Evolutionary conservation across 1,140 invertebrate species (phyloP).

Genomic region (Battus philenor): DNA sequence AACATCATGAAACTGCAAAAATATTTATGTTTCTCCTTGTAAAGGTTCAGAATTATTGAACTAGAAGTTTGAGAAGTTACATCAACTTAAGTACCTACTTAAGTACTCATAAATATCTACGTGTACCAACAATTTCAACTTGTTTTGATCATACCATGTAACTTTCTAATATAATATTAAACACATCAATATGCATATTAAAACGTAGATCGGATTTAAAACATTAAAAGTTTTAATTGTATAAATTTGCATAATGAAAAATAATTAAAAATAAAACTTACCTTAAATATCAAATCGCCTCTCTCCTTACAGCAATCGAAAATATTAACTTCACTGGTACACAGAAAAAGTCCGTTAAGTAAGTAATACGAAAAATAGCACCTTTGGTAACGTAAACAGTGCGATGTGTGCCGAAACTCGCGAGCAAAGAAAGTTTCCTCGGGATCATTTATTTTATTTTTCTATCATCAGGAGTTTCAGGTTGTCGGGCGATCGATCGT

Average conservation of each 20-base stretch:
- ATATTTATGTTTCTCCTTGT: too few species aligned
- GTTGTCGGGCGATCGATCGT: slow-evolving; percentile 21
- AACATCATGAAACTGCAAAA: too few species aligned
- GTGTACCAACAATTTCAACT: slow-evolving; percentile 57
- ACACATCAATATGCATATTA: slow-evolving; percentile 20
- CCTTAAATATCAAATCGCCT: slow-evolving; percentile 54
- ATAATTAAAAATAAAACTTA: slow-evolving; percentile 33
- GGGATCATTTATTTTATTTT: slow-evolving; percentile 23
- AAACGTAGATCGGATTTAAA: slow-evolving; percentile 7
- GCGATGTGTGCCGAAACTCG: slow-evolving; percentile 26
- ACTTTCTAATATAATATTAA: slow-evolving; percentile 66
- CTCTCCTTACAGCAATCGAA: slow-evolving; percentile 44
- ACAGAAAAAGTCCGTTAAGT: slow-evolving; percentile 39
- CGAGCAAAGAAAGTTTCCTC: slow-evolving; percentile 28
- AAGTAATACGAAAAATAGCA: slow-evolving; percentile 40
- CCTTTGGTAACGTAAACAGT: slow-evolving; percentile 43
- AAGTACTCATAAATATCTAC: slow-evolving; percentile 44
- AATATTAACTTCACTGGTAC: slow-evolving; percentile 57
- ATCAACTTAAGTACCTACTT: slow-evolving; percentile 51
- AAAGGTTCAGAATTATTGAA: slow-evolving; percentile 3
- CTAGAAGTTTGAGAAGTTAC: slow-evolving; percentile 34
- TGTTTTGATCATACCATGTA: slow-evolving; percentile 56
- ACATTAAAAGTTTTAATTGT: slow-evolving; percentile 13
- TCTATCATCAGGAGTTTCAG: slow-evolving; percentile 4
- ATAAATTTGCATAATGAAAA: slow-evolving; percentile 16